Evolutionary conservation across 2,888 invertebrate species (phyloP).

Genomic region (Polydrusus tereticollis): DNA sequence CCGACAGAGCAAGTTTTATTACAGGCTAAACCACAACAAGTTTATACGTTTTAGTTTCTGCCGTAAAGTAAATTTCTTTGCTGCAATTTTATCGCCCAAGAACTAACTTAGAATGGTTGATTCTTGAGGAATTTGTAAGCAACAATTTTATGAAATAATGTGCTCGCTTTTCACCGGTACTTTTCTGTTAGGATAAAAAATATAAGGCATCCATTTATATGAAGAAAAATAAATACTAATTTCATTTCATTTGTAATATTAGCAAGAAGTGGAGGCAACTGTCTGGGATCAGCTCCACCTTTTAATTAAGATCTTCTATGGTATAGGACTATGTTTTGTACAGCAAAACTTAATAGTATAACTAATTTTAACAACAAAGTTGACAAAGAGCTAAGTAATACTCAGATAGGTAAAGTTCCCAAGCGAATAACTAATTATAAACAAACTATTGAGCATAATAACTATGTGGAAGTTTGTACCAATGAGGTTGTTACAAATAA

Average conservation of each 20-base stretch:
- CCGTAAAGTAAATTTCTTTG: not conserved
- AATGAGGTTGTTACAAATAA: not conserved
- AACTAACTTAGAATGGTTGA: not conserved
- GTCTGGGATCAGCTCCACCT: no score
- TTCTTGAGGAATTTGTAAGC: not conserved
- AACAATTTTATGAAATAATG: no score
- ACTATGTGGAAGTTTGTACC: not conserved
- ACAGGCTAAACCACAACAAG: not conserved
- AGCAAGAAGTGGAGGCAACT: no score
- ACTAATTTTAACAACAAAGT: not conserved
- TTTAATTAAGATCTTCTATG: no score
- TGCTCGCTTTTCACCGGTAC: not conserved
- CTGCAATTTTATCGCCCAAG: not conserved
- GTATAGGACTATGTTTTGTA: not conserved
- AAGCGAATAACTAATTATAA: not conserved
- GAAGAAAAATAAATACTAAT: no score
- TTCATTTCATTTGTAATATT: no score
- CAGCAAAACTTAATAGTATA: not conserved
- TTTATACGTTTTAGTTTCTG: no score
- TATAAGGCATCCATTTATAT: no score
- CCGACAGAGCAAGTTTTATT: not conserved
- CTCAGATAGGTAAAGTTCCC: not conserved
- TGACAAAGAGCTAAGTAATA: not conserved
- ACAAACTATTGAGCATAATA: not conserved
- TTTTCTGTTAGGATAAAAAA: no score